Conservation (phyloP, 2,113 vertebrate genomes). For the Andinoacara biseriatus region DNA sequence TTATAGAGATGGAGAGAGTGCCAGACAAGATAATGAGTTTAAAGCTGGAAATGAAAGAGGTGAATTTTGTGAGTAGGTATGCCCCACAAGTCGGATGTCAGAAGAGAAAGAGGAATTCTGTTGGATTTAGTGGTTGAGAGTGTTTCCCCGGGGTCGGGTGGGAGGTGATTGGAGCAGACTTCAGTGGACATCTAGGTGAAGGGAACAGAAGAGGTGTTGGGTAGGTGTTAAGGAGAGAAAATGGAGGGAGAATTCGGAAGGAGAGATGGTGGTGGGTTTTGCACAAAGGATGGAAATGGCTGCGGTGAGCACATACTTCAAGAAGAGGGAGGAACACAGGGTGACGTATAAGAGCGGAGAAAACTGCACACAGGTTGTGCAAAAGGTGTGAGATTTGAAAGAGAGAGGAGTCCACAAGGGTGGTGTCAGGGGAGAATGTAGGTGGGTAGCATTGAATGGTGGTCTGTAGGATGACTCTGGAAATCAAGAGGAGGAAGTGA, state of each 20-base stretch:
- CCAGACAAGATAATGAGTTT: background rate
- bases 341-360: too few relatives aligned
- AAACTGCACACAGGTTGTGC: background rate
- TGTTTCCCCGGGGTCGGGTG: background rate
- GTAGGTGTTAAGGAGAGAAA: background rate
- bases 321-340: background rate
- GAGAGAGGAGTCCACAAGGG: background rate
- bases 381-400: background rate
- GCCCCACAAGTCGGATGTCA: background rate
- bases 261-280: background rate
- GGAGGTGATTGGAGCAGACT: background rate
- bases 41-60: background rate
- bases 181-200: background rate
- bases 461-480: background rate
- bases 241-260: background rate
- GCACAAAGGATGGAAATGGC: background rate
- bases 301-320: background rate
- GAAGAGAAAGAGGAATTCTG: background rate
- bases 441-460: background rate
- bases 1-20: background rate
- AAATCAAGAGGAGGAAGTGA: background rate
- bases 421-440: background rate
- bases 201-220: background rate
- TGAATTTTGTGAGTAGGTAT: background rate
- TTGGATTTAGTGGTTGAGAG: background rate